phyloP scores from a whole-genome alignment of 2,113 vertebrate species.

The Erpornis zantholeuca region DNA sequence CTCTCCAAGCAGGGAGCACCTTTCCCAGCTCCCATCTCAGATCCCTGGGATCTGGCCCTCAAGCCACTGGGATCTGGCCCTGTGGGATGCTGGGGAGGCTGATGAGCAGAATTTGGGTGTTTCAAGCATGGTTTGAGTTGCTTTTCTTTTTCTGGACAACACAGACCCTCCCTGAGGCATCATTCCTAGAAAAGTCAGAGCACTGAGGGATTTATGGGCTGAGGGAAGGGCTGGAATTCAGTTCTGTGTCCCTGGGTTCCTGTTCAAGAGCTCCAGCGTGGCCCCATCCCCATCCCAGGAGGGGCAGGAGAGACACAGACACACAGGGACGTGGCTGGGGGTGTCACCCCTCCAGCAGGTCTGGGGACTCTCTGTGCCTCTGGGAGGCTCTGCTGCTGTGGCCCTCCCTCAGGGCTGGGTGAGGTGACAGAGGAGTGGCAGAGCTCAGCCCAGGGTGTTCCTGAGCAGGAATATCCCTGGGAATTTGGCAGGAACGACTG shows the following conservation, averaged over 20 bases:
- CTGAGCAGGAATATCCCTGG: too few relatives aligned
- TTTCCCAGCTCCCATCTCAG: neutral
- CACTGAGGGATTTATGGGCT: neutral
- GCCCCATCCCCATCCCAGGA: neutral
- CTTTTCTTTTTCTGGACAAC: neutral
- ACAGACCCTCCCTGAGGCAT: neutral
- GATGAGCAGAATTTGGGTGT: neutral
- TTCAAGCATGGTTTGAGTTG: neutral
- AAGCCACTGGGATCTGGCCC: rapidly evolving
- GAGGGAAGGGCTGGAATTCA: neutral
- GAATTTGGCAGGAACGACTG: neutral
- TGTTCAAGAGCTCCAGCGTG: rapidly evolving
- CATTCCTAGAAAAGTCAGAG: neutral
- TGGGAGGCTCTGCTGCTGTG: neutral
- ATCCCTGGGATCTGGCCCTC: neutral
- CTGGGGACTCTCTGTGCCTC: neutral
- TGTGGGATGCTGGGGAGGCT: neutral
- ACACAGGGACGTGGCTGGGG: rapidly evolving
- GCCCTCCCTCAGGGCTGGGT: neutral
- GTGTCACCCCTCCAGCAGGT: too few relatives aligned
- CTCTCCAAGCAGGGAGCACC: too few relatives aligned
- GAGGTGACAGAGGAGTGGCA: neutral
- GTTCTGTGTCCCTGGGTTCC: neutral
- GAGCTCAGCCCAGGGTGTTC: neutral
- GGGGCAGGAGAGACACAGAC: too few relatives aligned